A percentile compares a stretch with the other conserved stretches of the same genome.
phyloP scores from a whole-genome alignment of 2,113 vertebrate genomes.

The Cygnus atratus region DNA sequence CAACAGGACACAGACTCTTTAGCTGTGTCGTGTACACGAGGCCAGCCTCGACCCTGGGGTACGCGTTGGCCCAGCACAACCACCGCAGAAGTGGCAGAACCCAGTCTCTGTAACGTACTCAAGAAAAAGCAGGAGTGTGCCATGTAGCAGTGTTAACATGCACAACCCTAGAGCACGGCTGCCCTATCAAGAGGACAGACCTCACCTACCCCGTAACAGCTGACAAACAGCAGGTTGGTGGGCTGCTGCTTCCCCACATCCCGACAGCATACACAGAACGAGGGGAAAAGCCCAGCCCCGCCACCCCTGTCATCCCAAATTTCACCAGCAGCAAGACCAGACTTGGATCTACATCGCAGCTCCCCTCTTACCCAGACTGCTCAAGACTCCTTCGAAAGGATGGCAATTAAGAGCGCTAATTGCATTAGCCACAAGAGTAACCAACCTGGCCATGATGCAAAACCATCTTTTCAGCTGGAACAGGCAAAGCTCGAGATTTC shows the following conservation, averaged over 20 bases:
- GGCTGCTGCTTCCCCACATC: neutral
- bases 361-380: neutral
- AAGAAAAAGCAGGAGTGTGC: neutral
- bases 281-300: neutral
- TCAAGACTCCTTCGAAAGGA: neutral
- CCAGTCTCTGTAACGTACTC: neutral
- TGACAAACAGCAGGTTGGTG: neutral
- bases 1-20: neutral
- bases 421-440: neutral
- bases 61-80: neutral
- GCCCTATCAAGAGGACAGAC: neutral
- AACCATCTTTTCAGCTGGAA: neutral
- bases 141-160: neutral
- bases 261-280: fast-evolving
- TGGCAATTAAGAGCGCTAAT: neutral
- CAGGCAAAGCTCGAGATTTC: neutral
- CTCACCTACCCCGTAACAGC: neutral
- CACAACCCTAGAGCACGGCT: neutral
- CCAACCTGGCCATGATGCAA: neutral
- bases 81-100: neutral
- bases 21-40: neutral
- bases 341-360: neutral
- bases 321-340: neutral
- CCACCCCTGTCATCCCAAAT: neutral
- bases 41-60: neutral